phyloP scores from a whole-genome alignment of 2,888 invertebrate species.

The Calameuta idolon region DNA sequence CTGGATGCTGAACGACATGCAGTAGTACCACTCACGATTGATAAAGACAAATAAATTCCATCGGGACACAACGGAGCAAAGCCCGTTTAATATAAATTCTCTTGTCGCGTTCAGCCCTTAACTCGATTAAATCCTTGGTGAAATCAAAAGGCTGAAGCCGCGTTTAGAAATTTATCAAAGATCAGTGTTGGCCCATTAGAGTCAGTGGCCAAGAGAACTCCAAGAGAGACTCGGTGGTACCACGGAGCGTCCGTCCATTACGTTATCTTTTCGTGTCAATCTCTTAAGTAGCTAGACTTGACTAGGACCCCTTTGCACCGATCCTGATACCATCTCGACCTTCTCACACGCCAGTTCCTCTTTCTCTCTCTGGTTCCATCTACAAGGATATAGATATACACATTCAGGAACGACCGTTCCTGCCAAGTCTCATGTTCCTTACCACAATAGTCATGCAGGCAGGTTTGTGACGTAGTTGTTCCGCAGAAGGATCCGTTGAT shows the following conservation, averaged over 20 bases:
- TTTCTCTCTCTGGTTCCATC: neutral
- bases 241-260: constrained; percentile 56
- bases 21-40: too few relatives aligned
- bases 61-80: too few relatives aligned
- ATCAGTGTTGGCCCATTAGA: constrained; percentile 54
- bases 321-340: constrained; percentile 34
- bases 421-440: too few relatives aligned
- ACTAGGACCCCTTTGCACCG: constrained; percentile 41
- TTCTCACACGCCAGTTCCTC: constrained; percentile 18
- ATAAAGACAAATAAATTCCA: too few relatives aligned
- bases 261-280: constrained; percentile 64
- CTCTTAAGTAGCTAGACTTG: constrained; percentile 64
- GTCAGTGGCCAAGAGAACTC: constrained; percentile 34
- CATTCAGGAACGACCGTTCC: neutral
- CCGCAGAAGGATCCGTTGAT: too few relatives aligned
- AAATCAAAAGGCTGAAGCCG: constrained; percentile 34
- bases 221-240: constrained; percentile 18
- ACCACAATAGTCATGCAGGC: too few relatives aligned
- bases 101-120: constrained; percentile 12
- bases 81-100: too few relatives aligned
- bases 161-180: constrained; percentile 47
- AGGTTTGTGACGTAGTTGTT: too few relatives aligned
- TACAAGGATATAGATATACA: neutral
- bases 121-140: constrained; percentile 33
- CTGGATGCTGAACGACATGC: too few relatives aligned